A percentile compares a stretch with the other conserved stretches of the same genome.
Conservation (phyloP, 2,797 vertebrate species). For the Oreortyx pictus region DNA sequence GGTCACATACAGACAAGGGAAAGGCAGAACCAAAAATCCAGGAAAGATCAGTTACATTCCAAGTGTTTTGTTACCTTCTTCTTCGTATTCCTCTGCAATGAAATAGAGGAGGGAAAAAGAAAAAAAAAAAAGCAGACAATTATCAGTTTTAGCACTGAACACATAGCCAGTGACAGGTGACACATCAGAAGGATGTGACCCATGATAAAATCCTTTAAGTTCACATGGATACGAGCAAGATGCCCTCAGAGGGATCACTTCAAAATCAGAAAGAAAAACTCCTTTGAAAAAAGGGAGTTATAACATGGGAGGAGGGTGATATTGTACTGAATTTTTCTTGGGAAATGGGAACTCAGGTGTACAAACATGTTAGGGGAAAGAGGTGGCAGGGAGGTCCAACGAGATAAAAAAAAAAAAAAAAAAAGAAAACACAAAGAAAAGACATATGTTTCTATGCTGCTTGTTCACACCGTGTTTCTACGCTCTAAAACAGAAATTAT, state of each 20-base stretch:
- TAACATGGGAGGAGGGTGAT: background rate
- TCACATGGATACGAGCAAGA: background rate
- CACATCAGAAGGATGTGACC: background rate
- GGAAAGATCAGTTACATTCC: constrained; percentile 29
- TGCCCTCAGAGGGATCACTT: background rate
- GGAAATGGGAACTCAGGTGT: background rate
- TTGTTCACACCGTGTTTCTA: background rate
- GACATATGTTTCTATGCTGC: background rate
- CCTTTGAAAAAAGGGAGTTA: background rate
- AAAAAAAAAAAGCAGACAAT: constrained; percentile 46
- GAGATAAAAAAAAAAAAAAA: background rate
- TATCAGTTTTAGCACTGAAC: background rate
- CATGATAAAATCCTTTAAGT: background rate
- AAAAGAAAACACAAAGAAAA: background rate
- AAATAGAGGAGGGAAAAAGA: constrained; percentile 22
- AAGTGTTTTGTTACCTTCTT: constrained; percentile 88
- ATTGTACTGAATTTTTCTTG: background rate
- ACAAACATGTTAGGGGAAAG: rapidly evolving
- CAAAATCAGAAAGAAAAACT: background rate
- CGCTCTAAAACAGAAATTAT: background rate
- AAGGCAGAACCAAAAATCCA: constrained; percentile 22
- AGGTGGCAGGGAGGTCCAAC: background rate
- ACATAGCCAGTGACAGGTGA: background rate
- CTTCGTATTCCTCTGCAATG: constrained; percentile 84
- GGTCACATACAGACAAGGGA: constrained; percentile 33